Conservation (phyloP, 1,140 invertebrate species). For the Eumaeus atala region DNA sequence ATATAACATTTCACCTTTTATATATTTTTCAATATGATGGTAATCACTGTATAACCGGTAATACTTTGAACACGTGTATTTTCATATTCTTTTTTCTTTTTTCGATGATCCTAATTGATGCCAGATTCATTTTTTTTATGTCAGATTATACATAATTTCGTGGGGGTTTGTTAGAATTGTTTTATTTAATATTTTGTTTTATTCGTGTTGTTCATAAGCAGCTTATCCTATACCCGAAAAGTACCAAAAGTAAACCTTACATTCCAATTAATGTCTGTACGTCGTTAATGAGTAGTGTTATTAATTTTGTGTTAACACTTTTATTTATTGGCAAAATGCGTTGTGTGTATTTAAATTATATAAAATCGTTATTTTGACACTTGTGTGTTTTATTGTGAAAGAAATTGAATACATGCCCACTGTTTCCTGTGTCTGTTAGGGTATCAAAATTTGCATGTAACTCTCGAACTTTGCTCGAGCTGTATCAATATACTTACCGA, state of each 20-base stretch:
- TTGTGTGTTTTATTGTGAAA: constrained; percentile 3
- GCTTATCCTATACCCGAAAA: constrained; percentile 1
- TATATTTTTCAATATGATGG: too few relatives aligned
- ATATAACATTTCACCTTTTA: too few relatives aligned
- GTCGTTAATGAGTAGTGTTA: constrained; percentile 1
- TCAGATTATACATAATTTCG: not conserved
- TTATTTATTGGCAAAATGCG: constrained; percentile 5
- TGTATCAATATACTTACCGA: not conserved
- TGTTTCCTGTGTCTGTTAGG: constrained; percentile 1
- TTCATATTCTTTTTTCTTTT: not conserved
- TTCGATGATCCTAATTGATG: not conserved
- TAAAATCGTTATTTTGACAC: constrained; percentile 2
- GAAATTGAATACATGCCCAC: constrained; percentile 4
- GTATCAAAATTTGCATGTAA: constrained; percentile 15
- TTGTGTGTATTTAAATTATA: not conserved
- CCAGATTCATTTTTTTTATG: too few relatives aligned
- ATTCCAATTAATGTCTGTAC: constrained; percentile 2
- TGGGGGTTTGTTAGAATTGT: constrained; percentile 4
- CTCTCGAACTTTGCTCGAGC: constrained; percentile 13
- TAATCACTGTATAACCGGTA: too few relatives aligned
- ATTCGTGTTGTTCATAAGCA: constrained; percentile 4
- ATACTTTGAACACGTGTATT: not conserved
- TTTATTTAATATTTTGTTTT: not conserved
- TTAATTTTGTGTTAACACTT: not conserved
- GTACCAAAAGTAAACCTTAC: not conserved